Evolutionary conservation across 1,140 invertebrate species (phyloP).

Genomic region (Anagrus nilaparvatae): DNA sequence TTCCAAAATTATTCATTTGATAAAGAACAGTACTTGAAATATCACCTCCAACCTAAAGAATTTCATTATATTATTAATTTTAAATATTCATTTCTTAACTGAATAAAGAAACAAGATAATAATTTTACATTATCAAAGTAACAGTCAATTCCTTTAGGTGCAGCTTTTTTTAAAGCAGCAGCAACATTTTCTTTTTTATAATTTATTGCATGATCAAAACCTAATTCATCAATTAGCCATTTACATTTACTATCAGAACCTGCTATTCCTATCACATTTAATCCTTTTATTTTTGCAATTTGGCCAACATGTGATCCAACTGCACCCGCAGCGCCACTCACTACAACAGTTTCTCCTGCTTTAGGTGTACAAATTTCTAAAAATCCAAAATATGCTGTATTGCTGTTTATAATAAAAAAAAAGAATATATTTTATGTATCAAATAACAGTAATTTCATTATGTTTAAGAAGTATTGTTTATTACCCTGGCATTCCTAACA

Average conservation of each 20-base stretch:
- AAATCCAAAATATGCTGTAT: constrained; percentile 63
- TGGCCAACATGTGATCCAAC: constrained; percentile 63
- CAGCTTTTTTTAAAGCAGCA: constrained; percentile 46
- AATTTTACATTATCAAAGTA: constrained; percentile 63
- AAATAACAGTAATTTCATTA: neutral
- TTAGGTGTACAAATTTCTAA: constrained; percentile 56
- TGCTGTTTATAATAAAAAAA: constrained; percentile 53
- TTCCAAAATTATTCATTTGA: constrained; percentile 52
- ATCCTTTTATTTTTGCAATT: constrained; percentile 58
- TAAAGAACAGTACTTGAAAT: constrained; percentile 48
- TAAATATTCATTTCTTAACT: neutral
- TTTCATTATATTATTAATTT: constrained; percentile 1
- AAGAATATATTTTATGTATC: constrained; percentile 1
- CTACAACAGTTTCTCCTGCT: constrained; percentile 54
- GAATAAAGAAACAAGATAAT: neutral
- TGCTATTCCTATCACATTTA: constrained; percentile 59
- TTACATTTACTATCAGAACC: constrained; percentile 58
- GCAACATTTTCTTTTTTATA: constrained; percentile 53
- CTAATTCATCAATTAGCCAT: constrained; percentile 53
- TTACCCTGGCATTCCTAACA: constrained; percentile 57
- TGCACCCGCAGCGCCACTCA: constrained; percentile 55
- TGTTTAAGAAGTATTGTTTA: neutral
- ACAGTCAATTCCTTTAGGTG: constrained; percentile 58
- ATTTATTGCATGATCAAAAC: constrained; percentile 60
- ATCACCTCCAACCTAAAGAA: constrained; percentile 51